Percentiles rank a stretch among this genome's conserved stretches.
These are phyloP conservation scores for Eubucco bourcierii DNA, from an alignment of 2,113 vertebrate species.

Conservation along the genomic window DNA sequence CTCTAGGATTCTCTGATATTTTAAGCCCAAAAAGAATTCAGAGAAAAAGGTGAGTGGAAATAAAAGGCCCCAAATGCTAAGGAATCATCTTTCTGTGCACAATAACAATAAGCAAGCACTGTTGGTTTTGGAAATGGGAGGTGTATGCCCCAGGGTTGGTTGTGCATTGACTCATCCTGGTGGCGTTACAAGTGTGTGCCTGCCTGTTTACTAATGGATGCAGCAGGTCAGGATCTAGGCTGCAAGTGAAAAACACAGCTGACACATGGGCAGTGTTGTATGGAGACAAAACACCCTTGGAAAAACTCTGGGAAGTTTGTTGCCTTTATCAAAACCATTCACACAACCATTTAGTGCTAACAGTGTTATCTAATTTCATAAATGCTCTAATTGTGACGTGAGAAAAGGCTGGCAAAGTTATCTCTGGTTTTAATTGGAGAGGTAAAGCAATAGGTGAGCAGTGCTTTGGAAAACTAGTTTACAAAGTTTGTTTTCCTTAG, in stretches of 20 bases:
- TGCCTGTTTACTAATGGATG: conserved; percentile 35
- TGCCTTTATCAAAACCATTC: conserved; percentile 5
- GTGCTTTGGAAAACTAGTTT: conserved; percentile 6
- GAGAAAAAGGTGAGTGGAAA: neutral
- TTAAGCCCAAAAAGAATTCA: neutral
- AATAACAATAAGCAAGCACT: conserved; percentile 12
- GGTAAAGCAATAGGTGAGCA: conserved; percentile 4
- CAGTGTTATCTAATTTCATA: conserved; percentile 9
- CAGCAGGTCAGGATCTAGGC: neutral
- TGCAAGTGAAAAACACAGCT: neutral
- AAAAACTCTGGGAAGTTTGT: conserved; percentile 26
- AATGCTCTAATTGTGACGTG: conserved; percentile 10
- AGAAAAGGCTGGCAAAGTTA: conserved; percentile 14
- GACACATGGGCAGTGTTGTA: neutral
- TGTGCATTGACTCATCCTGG: conserved; percentile 39
- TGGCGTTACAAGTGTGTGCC: conserved; percentile 49
- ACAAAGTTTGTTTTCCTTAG: neutral
- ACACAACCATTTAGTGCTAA: neutral
- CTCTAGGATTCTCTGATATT: neutral
- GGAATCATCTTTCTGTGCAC: neutral
- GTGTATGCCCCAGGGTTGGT: conserved; percentile 16
- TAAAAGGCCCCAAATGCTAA: neutral
- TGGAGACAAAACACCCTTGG: conserved; percentile 12
- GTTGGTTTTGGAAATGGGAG: conserved; percentile 11
- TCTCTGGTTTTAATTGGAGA: conserved; percentile 22